phyloP scores from a whole-genome alignment of 2,113 vertebrate genomes.

The Crotalus tigris region DNA sequence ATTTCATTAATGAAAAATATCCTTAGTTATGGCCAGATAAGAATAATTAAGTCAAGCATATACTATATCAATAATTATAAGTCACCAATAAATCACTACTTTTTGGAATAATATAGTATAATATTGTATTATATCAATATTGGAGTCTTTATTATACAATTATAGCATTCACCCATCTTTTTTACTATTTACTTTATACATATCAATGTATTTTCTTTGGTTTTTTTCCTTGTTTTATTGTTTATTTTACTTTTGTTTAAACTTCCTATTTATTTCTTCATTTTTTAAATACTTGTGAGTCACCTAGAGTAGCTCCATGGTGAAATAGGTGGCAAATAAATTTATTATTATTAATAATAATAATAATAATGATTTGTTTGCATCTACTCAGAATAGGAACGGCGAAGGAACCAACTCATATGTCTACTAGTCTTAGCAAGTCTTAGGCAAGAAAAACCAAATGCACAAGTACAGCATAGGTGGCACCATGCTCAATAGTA shows the following conservation, averaged over 20 bases:
- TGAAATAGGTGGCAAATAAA: neutral
- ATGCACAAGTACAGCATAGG: too few relatives aligned
- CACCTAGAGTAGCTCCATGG: neutral
- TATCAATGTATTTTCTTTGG: neutral
- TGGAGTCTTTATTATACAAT: neutral
- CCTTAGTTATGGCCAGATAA: neutral
- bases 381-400: neutral
- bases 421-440: neutral
- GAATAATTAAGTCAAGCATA: neutral
- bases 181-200: neutral
- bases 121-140: neutral
- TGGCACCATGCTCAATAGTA: too few relatives aligned
- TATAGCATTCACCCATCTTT: neutral
- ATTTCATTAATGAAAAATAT: neutral
- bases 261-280: neutral
- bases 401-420: neutral
- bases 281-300: neutral
- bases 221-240: neutral
- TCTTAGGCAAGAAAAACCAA: too few relatives aligned
- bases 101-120: neutral
- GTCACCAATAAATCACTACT: neutral
- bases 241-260: neutral
- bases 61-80: neutral
- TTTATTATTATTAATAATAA: neutral
- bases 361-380: neutral